Conservation (phyloP, 2,797 vertebrate genomes). For the Pterois miles region DNA sequence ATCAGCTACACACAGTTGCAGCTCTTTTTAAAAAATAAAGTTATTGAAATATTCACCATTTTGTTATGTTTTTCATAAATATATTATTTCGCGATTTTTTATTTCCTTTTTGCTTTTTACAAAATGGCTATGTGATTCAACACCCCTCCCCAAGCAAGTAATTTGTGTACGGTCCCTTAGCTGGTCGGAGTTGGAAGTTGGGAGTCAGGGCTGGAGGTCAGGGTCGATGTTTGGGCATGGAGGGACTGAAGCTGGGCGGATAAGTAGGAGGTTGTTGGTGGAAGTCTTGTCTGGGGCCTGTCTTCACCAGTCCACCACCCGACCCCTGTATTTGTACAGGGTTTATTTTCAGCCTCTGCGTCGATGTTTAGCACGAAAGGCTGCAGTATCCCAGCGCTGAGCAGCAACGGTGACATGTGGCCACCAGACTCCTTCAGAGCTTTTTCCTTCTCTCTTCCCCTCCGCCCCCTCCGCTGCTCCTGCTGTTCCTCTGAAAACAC, state of each 20-base stretch:
- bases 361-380: slow-evolving; percentile 79
- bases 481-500: slow-evolving; percentile 78
- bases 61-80: not conserved
- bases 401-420: slow-evolving; percentile 83
- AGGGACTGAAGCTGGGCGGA: slow-evolving; percentile 7
- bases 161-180: not conserved
- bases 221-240: slow-evolving; percentile 33
- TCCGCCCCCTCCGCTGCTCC: slow-evolving; percentile 62
- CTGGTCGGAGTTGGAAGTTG: slow-evolving; percentile 8
- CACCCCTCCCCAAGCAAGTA: fast-evolving
- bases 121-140: not conserved
- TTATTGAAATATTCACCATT: not conserved
- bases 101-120: not conserved
- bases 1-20: not conserved
- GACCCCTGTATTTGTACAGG: slow-evolving; percentile 71
- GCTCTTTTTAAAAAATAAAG: not conserved
- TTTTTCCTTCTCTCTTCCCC: slow-evolving; percentile 32
- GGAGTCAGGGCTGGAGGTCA: slow-evolving; percentile 34
- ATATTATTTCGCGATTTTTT: not conserved
- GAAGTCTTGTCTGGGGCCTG: slow-evolving; percentile 56
- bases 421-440: slow-evolving; percentile 83
- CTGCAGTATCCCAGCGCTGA: slow-evolving; percentile 66
- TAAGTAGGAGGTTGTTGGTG: slow-evolving; percentile 38
- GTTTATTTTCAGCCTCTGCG: slow-evolving; percentile 75
- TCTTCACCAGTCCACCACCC: slow-evolving; percentile 64